Evolutionary conservation across 2,888 invertebrate genomes (phyloP).

Genomic region (Ceriagrion tenellum): DNA sequence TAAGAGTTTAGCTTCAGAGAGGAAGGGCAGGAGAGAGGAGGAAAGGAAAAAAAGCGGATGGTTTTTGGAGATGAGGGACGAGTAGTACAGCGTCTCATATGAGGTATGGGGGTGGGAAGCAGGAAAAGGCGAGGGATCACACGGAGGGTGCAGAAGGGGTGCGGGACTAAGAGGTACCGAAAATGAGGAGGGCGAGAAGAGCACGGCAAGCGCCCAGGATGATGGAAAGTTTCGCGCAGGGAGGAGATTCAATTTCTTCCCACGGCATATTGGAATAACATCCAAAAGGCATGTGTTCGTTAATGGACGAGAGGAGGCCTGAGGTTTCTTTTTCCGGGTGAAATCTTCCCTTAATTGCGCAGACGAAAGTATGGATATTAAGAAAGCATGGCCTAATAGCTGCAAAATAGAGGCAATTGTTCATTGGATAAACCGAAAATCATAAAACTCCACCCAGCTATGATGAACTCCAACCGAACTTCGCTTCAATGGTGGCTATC

Average conservation of each 20-base stretch:
- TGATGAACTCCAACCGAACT: too few species aligned
- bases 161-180: background rate
- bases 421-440: background rate
- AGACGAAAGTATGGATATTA: background rate
- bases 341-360: background rate
- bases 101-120: background rate
- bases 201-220: background rate
- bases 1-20: too few species aligned
- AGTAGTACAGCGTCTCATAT: background rate
- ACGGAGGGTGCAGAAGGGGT: too few species aligned
- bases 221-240: background rate
- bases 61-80: background rate
- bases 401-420: too few species aligned
- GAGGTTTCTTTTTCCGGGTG: background rate
- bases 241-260: conserved; percentile 34
- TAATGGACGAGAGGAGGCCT: background rate
- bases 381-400: too few species aligned
- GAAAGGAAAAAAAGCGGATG: background rate
- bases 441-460: too few species aligned
- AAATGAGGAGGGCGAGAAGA: background rate
- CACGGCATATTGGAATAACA: background rate
- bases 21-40: background rate
- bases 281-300: background rate
- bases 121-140: background rate
- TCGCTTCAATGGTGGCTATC: too few species aligned